phyloP scores from a whole-genome alignment of 2,888 invertebrate species.

The Tiliacea aurago region DNA sequence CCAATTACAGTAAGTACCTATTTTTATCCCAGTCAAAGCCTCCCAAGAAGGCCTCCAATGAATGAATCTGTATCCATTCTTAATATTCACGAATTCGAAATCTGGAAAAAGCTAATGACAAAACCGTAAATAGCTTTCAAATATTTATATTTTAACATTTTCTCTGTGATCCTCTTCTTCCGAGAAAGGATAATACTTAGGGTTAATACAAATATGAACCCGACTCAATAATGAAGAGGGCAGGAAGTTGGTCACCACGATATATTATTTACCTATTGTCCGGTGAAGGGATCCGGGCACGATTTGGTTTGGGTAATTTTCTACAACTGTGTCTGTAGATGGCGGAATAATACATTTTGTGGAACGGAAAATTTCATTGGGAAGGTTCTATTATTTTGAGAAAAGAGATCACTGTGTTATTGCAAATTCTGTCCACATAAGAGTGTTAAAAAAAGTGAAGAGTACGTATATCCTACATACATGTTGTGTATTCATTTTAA shows the following conservation, averaged over 20 bases:
- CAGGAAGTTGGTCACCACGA: slow-evolving; percentile 46
- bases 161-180: slow-evolving; percentile 9
- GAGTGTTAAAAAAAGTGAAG: background rate
- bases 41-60: background rate
- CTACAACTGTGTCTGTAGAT: slow-evolving; percentile 17
- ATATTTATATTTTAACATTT: slow-evolving; percentile 21
- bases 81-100: background rate
- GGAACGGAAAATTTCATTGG: slow-evolving; percentile 34
- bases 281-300: slow-evolving; percentile 31
- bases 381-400: slow-evolving; percentile 11
- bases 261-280: slow-evolving; percentile 60
- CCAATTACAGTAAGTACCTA: slow-evolving; percentile 14
- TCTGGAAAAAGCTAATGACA: slow-evolving; percentile 3
- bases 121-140: slow-evolving; percentile 8
- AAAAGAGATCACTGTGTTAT: background rate
- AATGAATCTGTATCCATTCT: slow-evolving; percentile 3
- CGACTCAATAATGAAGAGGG: slow-evolving; percentile 50
- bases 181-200: slow-evolving; percentile 13
- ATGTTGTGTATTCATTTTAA: background rate
- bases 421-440: background rate
- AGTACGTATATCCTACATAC: background rate
- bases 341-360: slow-evolving; percentile 25
- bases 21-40: background rate
- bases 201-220: slow-evolving; percentile 31
- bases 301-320: slow-evolving; percentile 48